These are phyloP conservation scores for Nyctibius grandis DNA, from an alignment of 2,797 vertebrate genomes.

Conservation along the genomic window DNA sequence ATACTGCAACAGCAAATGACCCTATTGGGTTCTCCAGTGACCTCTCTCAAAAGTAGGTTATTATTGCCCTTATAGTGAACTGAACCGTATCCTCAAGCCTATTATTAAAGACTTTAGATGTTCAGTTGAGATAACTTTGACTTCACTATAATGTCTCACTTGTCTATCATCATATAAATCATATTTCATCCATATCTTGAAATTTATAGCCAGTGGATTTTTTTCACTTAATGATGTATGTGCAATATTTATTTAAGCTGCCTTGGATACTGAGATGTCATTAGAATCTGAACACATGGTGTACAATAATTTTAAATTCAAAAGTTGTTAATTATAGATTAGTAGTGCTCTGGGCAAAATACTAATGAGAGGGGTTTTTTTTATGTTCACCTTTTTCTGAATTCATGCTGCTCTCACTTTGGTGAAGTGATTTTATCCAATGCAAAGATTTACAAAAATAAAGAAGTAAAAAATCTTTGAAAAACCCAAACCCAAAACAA, in stretches of 20 bases:
- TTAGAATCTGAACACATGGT: neutral
- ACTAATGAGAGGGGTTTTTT: accelerated
- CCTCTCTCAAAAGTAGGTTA: neutral
- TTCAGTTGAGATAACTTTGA: neutral
- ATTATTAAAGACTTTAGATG: neutral
- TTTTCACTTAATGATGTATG: neutral
- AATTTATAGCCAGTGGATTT: neutral
- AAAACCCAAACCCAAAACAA: neutral
- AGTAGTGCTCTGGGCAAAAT: neutral
- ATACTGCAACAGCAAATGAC: neutral
- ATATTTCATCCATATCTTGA: neutral
- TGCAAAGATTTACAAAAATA: neutral
- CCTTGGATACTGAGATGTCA: neutral
- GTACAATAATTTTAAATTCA: neutral
- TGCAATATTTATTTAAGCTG: neutral
- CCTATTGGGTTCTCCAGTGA: neutral
- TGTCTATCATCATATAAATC: neutral
- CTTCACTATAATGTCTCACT: neutral
- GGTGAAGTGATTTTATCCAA: neutral
- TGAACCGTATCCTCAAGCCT: neutral
- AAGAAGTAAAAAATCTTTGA: neutral
- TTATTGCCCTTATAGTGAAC: neutral
- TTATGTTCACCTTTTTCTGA: neutral
- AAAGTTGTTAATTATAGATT: neutral
- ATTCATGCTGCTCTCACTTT: neutral